phyloP scores from a whole-genome alignment of 2,113 vertebrate genomes.

The Mormoops blainvillei region DNA sequence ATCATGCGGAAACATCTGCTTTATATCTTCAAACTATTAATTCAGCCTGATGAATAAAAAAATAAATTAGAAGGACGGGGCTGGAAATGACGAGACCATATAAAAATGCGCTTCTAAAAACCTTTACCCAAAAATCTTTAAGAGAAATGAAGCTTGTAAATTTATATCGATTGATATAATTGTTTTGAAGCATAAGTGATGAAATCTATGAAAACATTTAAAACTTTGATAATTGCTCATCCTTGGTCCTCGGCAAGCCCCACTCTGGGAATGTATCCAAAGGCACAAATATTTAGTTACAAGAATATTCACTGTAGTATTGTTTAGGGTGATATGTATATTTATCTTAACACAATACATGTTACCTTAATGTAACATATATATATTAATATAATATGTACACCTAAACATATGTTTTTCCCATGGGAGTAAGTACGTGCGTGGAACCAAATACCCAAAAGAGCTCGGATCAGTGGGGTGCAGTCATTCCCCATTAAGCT shows the following conservation, averaged over 20 bases:
- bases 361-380: not conserved
- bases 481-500: not conserved
- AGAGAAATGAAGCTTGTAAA: not conserved
- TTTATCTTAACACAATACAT: not conserved
- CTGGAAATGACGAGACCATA: not conserved
- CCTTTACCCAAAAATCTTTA: not conserved
- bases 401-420: not conserved
- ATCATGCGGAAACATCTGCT: not conserved
- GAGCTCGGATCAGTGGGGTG: not conserved
- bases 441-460: not conserved
- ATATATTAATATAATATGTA: not conserved
- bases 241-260: not conserved
- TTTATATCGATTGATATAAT: not conserved
- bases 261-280: not conserved
- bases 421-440: not conserved
- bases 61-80: not conserved
- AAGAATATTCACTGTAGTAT: not conserved
- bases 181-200: not conserved
- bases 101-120: not conserved
- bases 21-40: not conserved
- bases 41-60: not conserved
- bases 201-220: not conserved
- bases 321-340: not conserved
- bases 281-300: not conserved
- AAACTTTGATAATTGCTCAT: not conserved